Conservation (phyloP, 2,888 invertebrate genomes). For the Linnaemya vulpina region DNA sequence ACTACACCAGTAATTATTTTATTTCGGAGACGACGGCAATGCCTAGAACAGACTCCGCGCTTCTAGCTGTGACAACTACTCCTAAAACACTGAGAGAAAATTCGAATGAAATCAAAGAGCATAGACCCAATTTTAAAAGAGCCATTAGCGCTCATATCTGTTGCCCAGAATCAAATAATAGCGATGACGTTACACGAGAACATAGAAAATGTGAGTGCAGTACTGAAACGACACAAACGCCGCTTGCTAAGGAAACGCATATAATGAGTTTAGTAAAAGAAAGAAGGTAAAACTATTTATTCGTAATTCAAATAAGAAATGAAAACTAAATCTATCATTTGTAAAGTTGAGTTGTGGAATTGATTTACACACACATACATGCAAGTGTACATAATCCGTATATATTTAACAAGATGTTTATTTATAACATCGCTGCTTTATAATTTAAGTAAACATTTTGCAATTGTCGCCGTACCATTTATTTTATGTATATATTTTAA, state of each 20-base stretch:
- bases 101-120: constrained; percentile 7
- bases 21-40: constrained; percentile 24
- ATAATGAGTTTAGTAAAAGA: constrained; percentile 75
- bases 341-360: not conserved
- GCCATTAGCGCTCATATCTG: constrained; percentile 20
- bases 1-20: constrained; percentile 60
- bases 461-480: too few species aligned
- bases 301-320: not conserved
- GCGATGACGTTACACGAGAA: not conserved
- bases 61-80: not conserved
- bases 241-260: constrained; percentile 42
- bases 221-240: too few species aligned
- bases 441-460: too few species aligned
- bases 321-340: not conserved
- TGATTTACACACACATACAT: not conserved
- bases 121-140: constrained; percentile 8
- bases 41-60: not conserved
- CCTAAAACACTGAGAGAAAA: not conserved
- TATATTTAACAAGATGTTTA: too few species aligned
- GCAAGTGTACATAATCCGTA: too few species aligned
- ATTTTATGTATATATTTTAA: too few species aligned
- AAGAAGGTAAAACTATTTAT: not conserved
- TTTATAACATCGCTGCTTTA: too few species aligned
- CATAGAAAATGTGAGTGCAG: constrained; percentile 29
- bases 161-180: not conserved